Evolutionary conservation across 2,888 invertebrate species (phyloP).

Genomic region (Portevinia maculata): DNA sequence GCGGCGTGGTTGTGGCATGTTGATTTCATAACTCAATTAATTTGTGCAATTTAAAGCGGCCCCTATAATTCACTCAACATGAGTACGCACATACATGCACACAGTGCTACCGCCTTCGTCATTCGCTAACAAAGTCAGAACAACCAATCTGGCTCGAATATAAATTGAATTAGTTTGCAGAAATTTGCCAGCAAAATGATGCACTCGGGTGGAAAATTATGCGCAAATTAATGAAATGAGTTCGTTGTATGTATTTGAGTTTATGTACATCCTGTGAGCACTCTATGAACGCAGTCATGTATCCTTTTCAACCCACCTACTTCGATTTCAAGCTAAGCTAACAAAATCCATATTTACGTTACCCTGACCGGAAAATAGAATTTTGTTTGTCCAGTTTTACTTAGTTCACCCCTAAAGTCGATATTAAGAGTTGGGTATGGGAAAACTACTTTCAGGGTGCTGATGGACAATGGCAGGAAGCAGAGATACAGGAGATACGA

Average conservation of each 20-base stretch:
- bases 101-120: background rate
- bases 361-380: conserved; percentile 52
- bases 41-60: conserved; percentile 61
- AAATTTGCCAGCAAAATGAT: conserved; percentile 61
- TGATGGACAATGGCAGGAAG: conserved; percentile 11
- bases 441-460: no score
- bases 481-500: conserved; percentile 1
- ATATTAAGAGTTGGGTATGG: no score
- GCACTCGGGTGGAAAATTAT: conserved; percentile 71
- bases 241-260: conserved; percentile 23
- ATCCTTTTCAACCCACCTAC: background rate
- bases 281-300: conserved; percentile 3
- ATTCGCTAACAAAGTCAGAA: background rate
- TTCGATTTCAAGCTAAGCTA: conserved; percentile 10
- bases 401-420: no score
- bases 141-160: conserved; percentile 46
- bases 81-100: conserved; percentile 7
- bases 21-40: conserved; percentile 72
- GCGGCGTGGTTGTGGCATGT: conserved; percentile 26
- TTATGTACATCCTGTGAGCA: background rate
- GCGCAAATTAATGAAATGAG: conserved; percentile 71
- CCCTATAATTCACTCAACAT: conserved; percentile 60
- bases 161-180: conserved; percentile 70
- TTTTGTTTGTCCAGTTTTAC: conserved; percentile 19
- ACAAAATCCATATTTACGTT: conserved; percentile 48